Percentiles rank a stretch among this genome's conserved stretches.
These are phyloP conservation scores for Nothura maculosa DNA, from an alignment of 2,797 vertebrate genomes.

Conservation along the genomic window DNA sequence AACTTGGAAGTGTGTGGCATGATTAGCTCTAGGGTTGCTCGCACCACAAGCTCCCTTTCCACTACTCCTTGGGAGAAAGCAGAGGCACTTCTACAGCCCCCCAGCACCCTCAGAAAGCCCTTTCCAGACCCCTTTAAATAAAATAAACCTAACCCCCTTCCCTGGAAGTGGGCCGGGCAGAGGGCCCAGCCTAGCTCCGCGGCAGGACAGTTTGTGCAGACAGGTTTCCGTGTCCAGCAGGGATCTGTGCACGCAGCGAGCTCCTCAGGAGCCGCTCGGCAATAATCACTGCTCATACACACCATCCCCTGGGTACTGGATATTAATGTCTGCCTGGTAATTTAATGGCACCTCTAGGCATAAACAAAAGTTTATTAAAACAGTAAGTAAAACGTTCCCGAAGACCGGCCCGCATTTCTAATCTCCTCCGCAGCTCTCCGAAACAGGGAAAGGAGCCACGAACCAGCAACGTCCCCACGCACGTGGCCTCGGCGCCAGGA, in stretches of 20 bases:
- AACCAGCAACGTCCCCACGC: constrained; percentile 13
- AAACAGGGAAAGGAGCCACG: constrained; percentile 54
- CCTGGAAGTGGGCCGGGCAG: neutral
- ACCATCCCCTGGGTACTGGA: constrained; percentile 79
- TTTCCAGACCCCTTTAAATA: neutral
- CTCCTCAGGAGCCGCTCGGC: constrained; percentile 43
- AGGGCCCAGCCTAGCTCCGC: neutral
- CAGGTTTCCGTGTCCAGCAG: constrained; percentile 52
- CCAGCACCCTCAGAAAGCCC: neutral
- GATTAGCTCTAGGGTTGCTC: neutral
- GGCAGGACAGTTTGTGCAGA: neutral
- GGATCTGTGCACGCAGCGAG: constrained; percentile 53
- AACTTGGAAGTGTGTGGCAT: neutral
- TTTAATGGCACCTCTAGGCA: constrained; percentile 86
- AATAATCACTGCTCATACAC: constrained; percentile 72
- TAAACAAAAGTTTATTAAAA: constrained; percentile 89
- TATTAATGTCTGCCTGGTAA: constrained; percentile 84
- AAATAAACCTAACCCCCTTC: neutral
- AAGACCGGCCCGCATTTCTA: constrained; percentile 75
- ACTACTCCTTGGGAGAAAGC: neutral
- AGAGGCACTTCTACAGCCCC: neutral
- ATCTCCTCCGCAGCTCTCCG: constrained; percentile 63
- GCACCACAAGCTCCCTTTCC: fast-evolving
- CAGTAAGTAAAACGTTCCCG: constrained; percentile 80
- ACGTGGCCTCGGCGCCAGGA: neutral